Conservation (phyloP, 1,140 invertebrate genomes). For the Drosophila mauritiana region DNA sequence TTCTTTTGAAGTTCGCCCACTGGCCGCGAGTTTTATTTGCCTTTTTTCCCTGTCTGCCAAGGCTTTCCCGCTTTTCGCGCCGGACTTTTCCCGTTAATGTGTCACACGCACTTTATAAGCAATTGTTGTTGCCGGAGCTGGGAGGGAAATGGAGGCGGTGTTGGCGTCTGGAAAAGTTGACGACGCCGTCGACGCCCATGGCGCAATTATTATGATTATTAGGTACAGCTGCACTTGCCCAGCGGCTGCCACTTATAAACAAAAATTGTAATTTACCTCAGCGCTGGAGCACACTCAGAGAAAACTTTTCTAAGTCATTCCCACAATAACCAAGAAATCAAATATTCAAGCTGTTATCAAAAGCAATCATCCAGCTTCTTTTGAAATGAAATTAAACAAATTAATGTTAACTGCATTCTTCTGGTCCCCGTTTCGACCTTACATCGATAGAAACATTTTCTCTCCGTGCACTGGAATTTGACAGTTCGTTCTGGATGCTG, state of each 20-base stretch:
- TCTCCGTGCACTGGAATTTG: slow-evolving; percentile 9
- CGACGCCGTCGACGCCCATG: slow-evolving; percentile 73
- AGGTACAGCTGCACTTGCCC: slow-evolving; percentile 79
- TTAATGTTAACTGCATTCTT: too few relatives aligned
- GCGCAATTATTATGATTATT: slow-evolving; percentile 83
- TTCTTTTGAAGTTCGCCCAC: slow-evolving; percentile 79
- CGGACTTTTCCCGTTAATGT: slow-evolving; percentile 71
- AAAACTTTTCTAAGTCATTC: not conserved
- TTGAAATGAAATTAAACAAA: too few relatives aligned
- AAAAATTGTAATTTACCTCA: slow-evolving; percentile 79
- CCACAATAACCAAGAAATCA: too few relatives aligned
- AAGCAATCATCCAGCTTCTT: too few relatives aligned
- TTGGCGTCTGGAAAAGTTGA: slow-evolving; percentile 79
- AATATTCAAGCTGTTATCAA: too few relatives aligned
- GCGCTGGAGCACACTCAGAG: slow-evolving; percentile 11
- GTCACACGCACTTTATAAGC: slow-evolving; percentile 83
- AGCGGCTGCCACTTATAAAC: slow-evolving; percentile 68
- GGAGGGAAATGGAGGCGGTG: not conserved
- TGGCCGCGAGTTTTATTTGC: slow-evolving; percentile 70
- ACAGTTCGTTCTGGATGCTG: slow-evolving; percentile 42
- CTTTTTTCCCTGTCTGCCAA: slow-evolving; percentile 58
- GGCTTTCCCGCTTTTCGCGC: slow-evolving; percentile 50
- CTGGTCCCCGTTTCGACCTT: too few relatives aligned
- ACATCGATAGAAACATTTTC: not conserved
- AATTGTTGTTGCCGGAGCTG: slow-evolving; percentile 63